Conservation (phyloP, 1,140 invertebrate species). For the Lamellibrachia luymesi region DNA sequence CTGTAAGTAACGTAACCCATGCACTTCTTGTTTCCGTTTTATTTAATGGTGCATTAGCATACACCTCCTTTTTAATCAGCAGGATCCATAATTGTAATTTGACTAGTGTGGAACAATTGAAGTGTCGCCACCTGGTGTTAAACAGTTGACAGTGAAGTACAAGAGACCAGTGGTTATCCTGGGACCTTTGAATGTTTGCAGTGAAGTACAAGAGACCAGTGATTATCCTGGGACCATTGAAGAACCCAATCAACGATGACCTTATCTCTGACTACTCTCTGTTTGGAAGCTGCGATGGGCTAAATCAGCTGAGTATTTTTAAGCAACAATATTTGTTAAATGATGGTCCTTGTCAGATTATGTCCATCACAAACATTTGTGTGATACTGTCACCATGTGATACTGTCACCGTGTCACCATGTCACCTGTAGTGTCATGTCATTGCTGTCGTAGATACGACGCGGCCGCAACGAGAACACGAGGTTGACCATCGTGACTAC, state of each 20-base stretch:
- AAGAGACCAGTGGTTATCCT: neutral
- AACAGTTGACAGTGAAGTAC: neutral
- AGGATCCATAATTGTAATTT: no score
- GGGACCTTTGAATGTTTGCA: slow-evolving; percentile 37
- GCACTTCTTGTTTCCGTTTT: neutral
- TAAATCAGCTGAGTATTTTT: no score
- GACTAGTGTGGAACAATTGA: no score
- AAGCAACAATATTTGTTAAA: no score
- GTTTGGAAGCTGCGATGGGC: slow-evolving; percentile 81
- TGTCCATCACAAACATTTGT: neutral
- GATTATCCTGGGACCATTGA: slow-evolving; percentile 95
- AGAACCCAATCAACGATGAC: slow-evolving; percentile 98
- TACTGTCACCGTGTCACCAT: no score
- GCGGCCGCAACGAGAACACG: slow-evolving; percentile 88
- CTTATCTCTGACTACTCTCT: slow-evolving; percentile 97
- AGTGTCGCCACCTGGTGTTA: no score
- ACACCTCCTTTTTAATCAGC: no score
- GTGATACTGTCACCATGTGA: no score
- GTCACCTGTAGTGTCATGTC: neutral
- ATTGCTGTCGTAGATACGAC: slow-evolving; percentile 80
- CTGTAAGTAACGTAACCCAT: slow-evolving; percentile 47
- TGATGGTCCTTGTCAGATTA: neutral
- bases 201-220: slow-evolving; percentile 79
- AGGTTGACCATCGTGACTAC: slow-evolving; percentile 97
- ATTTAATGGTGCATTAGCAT: no score